phyloP scores from a whole-genome alignment of 2,888 invertebrate genomes.

The Aquatica leii region DNA sequence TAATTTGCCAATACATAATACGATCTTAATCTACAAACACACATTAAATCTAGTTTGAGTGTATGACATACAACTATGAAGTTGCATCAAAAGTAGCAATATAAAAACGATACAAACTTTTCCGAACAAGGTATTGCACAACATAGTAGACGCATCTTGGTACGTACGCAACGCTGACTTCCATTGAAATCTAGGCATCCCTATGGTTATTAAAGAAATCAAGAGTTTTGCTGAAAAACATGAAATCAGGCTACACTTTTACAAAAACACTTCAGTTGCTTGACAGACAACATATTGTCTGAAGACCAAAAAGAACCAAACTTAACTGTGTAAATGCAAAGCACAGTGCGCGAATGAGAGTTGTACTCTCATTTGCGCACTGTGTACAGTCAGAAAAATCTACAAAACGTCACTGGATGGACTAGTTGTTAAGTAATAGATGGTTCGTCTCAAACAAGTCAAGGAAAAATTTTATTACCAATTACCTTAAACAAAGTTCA shows the following conservation, averaged over 20 bases:
- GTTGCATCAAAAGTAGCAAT: slow-evolving; percentile 8
- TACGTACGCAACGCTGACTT: slow-evolving; percentile 6
- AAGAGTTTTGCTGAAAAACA: slow-evolving; percentile 9
- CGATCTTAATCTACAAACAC: slow-evolving; percentile 1
- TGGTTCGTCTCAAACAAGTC: too few relatives aligned
- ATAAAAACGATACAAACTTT: slow-evolving; percentile 10
- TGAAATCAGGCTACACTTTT: slow-evolving; percentile 10
- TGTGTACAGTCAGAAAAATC: neutral
- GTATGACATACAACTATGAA: too few relatives aligned
- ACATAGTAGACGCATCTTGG: slow-evolving; percentile 10
- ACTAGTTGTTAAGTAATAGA: neutral
- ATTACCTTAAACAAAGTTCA: too few relatives aligned
- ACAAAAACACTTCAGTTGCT: slow-evolving; percentile 2
- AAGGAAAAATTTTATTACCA: too few relatives aligned
- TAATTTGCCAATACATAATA: slow-evolving; percentile 7
- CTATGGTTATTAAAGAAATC: slow-evolving; percentile 8
- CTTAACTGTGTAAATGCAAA: slow-evolving; percentile 1
- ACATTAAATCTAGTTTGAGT: neutral
- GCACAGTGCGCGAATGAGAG: slow-evolving; percentile 7
- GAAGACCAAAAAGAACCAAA: slow-evolving; percentile 14
- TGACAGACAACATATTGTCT: slow-evolving; percentile 3
- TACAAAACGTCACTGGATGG: neutral
- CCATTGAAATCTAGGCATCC: slow-evolving; percentile 2
- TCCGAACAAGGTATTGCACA: slow-evolving; percentile 10
- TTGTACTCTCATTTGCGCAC: too few relatives aligned